phyloP scores from a whole-genome alignment of 2,113 vertebrate genomes.

The Strigops habroptila region DNA sequence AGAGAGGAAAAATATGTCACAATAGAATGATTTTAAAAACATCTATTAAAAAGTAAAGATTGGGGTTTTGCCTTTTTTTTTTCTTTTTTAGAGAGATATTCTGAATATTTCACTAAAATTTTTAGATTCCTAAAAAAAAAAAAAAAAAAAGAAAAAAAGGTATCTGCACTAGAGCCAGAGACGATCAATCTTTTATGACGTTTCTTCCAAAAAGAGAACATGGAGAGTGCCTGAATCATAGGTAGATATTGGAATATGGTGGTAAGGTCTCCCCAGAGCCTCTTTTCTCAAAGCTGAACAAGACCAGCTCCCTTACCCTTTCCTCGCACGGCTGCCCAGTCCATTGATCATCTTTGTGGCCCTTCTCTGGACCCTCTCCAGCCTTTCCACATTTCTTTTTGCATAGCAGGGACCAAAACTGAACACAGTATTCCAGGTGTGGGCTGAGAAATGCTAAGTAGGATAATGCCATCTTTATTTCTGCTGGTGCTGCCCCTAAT shows the following conservation, averaged over 20 bases:
- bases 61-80: fast-evolving
- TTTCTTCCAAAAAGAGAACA: neutral
- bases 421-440: neutral
- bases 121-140: neutral
- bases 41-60: neutral
- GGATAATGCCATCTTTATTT: neutral
- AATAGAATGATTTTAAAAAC: fast-evolving
- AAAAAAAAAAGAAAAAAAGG: neutral
- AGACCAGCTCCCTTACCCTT: neutral
- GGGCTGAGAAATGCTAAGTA: neutral
- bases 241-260: neutral
- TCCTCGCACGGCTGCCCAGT: neutral
- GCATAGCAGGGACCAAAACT: neutral
- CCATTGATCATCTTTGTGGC: neutral
- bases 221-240: neutral
- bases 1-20: neutral
- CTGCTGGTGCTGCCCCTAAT: neutral
- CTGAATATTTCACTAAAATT: neutral
- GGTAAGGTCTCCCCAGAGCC: neutral
- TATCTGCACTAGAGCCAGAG: neutral
- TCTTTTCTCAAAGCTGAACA: neutral
- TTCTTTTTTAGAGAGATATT: neutral
- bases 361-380: neutral
- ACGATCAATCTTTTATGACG: neutral
- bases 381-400: neutral